Percentiles rank a stretch among this genome's conserved stretches.
These are phyloP conservation scores for Plecturocebus donacophilus DNA, from an alignment of 2,113 vertebrate genomes.

Conservation along the genomic window DNA sequence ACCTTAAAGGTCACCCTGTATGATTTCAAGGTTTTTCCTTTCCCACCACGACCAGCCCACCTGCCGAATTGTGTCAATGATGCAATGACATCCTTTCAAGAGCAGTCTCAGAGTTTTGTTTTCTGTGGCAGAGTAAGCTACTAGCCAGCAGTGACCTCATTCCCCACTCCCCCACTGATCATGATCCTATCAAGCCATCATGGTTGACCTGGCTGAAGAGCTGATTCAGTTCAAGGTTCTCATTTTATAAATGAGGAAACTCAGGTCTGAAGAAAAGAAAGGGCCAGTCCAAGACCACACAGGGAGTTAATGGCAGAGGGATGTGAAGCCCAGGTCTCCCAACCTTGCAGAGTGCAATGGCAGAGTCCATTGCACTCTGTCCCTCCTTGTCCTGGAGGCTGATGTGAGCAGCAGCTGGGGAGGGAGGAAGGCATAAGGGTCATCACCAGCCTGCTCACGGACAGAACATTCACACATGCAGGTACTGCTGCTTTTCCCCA, in stretches of 20 bases:
- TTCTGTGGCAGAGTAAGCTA: not conserved
- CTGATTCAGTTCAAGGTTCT: not conserved
- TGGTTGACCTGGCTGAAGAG: not conserved
- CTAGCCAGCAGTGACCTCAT: not conserved
- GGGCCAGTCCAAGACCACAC: not conserved
- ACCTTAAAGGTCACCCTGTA: not conserved
- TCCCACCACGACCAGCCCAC: fast-evolving
- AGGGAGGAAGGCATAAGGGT: not conserved
- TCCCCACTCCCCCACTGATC: not conserved
- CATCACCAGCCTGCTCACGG: fast-evolving
- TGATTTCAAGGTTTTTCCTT: not conserved
- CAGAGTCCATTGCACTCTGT: not conserved
- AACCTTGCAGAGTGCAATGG: no score
- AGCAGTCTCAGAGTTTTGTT: not conserved
- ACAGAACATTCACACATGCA: no score
- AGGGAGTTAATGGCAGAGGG: not conserved
- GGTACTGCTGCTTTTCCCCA: not conserved
- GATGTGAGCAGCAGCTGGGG: not conserved
- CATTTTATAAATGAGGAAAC: not conserved
- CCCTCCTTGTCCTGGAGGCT: not conserved
- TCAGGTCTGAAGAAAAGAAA: not conserved
- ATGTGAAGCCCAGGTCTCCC: not conserved
- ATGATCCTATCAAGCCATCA: not conserved
- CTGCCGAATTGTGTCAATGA: not conserved
- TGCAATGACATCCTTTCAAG: not conserved